A percentile compares a stretch with the other conserved stretches of the same genome.
Evolutionary conservation across 2,888 invertebrate genomes (phyloP).

Genomic region (Galeruca laticollis): DNA sequence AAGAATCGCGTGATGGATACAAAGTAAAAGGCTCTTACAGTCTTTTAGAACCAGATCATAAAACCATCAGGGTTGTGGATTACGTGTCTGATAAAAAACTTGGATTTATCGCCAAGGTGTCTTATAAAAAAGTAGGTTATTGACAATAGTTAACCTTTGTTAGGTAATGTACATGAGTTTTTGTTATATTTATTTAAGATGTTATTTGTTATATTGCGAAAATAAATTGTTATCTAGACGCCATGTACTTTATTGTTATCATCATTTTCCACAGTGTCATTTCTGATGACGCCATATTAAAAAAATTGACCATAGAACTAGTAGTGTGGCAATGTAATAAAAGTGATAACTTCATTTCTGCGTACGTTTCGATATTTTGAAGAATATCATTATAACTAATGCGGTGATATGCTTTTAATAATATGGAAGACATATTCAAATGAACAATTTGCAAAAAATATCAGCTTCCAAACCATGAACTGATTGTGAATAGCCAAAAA

Average conservation of each 20-base stretch:
- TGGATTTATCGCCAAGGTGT: slow-evolving; percentile 62
- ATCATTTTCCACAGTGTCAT: no score
- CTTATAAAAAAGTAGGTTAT: slow-evolving; percentile 57
- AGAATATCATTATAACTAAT: no score
- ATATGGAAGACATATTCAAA: no score
- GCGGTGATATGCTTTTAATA: no score
- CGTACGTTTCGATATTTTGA: no score
- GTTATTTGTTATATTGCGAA: slow-evolving; percentile 56
- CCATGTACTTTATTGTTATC: background rate
- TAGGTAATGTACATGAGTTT: slow-evolving; percentile 31
- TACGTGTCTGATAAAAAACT: slow-evolving; percentile 61
- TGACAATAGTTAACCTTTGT: slow-evolving; percentile 32
- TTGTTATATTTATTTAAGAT: slow-evolving; percentile 31
- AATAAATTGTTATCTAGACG: slow-evolving; percentile 43
- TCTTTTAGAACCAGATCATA: slow-evolving; percentile 62
- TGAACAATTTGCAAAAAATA: no score
- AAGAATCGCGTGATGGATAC: slow-evolving; percentile 62
- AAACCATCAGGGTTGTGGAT: slow-evolving; percentile 60
- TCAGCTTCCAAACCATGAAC: no score
- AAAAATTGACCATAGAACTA: no score
- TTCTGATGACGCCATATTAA: no score
- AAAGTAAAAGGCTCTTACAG: slow-evolving; percentile 63
- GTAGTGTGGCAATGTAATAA: no score
- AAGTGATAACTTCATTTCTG: no score
- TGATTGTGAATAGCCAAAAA: no score